These are phyloP conservation scores for Boloria selene DNA, from an alignment of 2,888 invertebrate species.

Conservation along the genomic window DNA sequence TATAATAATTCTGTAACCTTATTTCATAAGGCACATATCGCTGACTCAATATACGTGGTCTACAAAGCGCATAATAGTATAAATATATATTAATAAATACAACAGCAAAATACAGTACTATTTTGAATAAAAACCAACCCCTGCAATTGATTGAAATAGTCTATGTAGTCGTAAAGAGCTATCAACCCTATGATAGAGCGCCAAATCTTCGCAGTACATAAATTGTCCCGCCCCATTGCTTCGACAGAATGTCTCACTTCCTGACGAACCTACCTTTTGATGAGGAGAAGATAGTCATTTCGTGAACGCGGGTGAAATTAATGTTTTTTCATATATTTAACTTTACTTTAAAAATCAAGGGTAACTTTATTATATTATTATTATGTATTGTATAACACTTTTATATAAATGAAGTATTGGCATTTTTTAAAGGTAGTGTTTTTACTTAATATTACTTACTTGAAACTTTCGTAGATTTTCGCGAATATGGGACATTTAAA, in stretches of 20 bases:
- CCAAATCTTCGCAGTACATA: constrained; percentile 76
- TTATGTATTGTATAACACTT: too few species aligned
- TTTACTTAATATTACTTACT: background rate
- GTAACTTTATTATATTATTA: too few species aligned
- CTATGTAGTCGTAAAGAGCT: constrained; percentile 50
- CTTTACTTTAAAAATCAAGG: constrained; percentile 3
- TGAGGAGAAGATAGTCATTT: constrained; percentile 29
- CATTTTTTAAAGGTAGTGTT: background rate
- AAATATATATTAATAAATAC: too few species aligned
- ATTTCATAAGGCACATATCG: too few species aligned
- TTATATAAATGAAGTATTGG: too few species aligned
- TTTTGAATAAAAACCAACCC: background rate
- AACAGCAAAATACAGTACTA: too few species aligned
- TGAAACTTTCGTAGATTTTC: too few species aligned
- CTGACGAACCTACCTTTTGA: constrained; percentile 44
- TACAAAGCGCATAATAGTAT: too few species aligned
- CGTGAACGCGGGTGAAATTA: constrained; percentile 13
- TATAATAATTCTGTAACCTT: too few species aligned
- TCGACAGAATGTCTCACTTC: constrained; percentile 53
- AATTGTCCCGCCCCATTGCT: constrained; percentile 71
- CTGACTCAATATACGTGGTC: too few species aligned
- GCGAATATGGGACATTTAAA: too few species aligned
- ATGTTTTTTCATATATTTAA: constrained; percentile 2
- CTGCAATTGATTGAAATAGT: background rate
- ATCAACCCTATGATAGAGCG: constrained; percentile 49